Evolutionary conservation across 2,888 invertebrate species (phyloP), one percentile per base, ranked within the genome.

Genomic region (Campoplex nolae): DNA sequence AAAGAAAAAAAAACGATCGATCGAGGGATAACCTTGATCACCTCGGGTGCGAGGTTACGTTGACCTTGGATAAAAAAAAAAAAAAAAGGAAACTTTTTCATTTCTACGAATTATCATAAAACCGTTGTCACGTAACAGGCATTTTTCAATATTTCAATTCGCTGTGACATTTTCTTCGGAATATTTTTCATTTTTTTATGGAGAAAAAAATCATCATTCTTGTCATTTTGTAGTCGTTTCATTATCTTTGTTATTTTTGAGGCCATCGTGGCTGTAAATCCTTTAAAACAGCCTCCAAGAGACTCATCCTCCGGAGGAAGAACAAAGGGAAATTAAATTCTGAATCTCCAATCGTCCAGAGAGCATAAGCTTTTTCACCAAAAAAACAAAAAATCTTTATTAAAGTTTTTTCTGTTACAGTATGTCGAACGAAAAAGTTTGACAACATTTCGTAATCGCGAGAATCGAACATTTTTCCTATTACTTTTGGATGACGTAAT

Each of bases 11-110:
- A 8, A 38, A 23, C 3, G 1, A 67, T n/a, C n/a, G 32, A 42
- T 56, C 42, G 42, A 56, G 11, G 6, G 16, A 13, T 38, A 74
- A 80, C 70, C 75, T 84, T 84, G 68, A 71, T 68, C 62, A 54
- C 28, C 74, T n/a, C 45, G 56, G 23, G 45, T 0, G 0, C 58
- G 51, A 45, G 58, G 58, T 75, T 68, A 70, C 70, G 48, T 42
- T 6, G 11, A 45, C 13, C 2, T 45, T 13, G 45, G 11, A 13
- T 11, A 13, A n/a, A 68, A 38, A 68, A 67, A 42, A 6, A 3
- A 58, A 58, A 68, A n/a, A 42, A 42, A 68, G 2, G 8, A 58
- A 58, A 9, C 28, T 28, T 13, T 58, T 58, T 13, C 28, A 58
- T 58, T 28, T 62, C 62, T 32, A 13, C 28, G 23, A 58, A 9